Conservation (phyloP, 2,888 invertebrate species). For the Dryomyza anilis region DNA sequence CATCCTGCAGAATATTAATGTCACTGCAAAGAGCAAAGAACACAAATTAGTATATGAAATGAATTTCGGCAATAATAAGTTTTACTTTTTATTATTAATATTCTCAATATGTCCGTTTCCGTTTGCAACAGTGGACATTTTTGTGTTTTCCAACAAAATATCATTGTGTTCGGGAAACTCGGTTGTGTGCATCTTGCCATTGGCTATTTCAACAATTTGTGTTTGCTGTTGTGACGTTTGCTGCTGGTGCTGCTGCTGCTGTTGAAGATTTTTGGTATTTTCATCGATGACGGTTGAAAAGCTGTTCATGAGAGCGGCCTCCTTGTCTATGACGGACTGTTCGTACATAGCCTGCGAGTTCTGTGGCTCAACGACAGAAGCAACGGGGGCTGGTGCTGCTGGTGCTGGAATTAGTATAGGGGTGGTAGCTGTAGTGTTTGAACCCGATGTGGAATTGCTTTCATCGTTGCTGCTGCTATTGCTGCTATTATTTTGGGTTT, state of each 20-base stretch:
- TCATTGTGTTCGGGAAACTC: constrained; percentile 43
- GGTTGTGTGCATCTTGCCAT: constrained; percentile 51
- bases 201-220: constrained; percentile 52
- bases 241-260: constrained; percentile 34
- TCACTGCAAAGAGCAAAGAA: constrained; percentile 47
- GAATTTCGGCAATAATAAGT: too few species aligned
- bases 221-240: constrained; percentile 36
- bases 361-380: constrained; percentile 40
- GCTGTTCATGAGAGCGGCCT: constrained; percentile 58
- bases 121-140: constrained; percentile 48
- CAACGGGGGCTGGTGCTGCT: neutral
- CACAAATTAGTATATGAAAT: neutral
- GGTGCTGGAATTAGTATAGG: constrained; percentile 36
- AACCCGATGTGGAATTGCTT: constrained; percentile 40
- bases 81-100: constrained; percentile 60
- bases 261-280: constrained; percentile 57
- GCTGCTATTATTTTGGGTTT: constrained; percentile 33
- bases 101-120: constrained; percentile 61
- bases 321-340: constrained; percentile 60
- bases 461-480: constrained; percentile 35
- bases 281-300: constrained; percentile 60
- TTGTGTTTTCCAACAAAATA: constrained; percentile 38
- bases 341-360: constrained; percentile 58
- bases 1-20: constrained; percentile 57
- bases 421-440: constrained; percentile 38